Conservation (phyloP, 1,140 invertebrate species). For the Atta texana region DNA sequence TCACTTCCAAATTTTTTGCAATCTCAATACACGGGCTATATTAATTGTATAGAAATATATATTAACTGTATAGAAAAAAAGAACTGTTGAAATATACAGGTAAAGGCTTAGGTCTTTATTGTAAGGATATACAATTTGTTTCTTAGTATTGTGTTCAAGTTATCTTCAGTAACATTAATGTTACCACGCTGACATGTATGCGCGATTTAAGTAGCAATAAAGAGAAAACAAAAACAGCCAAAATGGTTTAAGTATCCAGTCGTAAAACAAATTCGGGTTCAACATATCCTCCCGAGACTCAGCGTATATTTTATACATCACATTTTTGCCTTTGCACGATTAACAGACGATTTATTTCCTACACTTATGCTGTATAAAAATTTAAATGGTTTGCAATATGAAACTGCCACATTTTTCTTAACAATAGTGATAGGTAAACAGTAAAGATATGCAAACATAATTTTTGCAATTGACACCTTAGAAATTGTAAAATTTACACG, state of each 20-base stretch:
- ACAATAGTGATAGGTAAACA: neutral
- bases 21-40: too few relatives aligned
- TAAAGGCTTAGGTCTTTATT: slow-evolving; percentile 52
- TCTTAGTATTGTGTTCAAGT: slow-evolving; percentile 19
- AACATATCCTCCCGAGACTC: slow-evolving; percentile 55
- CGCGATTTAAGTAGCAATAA: neutral
- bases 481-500: slow-evolving; percentile 7
- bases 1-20: too few relatives aligned
- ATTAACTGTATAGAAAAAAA: neutral
- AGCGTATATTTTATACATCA: slow-evolving; percentile 1
- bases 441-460: slow-evolving; percentile 1
- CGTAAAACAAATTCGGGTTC: slow-evolving; percentile 21
- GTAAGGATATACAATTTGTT: slow-evolving; percentile 50
- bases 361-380: neutral
- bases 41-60: neutral
- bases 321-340: neutral
- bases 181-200: slow-evolving; percentile 4
- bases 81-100: slow-evolving; percentile 23
- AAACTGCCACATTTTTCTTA: neutral
- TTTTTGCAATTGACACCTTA: slow-evolving; percentile 24
- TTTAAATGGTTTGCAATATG: neutral
- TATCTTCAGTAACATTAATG: slow-evolving; percentile 14
- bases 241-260: slow-evolving; percentile 1
- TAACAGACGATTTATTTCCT: slow-evolving; percentile 9
- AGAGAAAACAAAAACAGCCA: slow-evolving; percentile 3